phyloP scores from a whole-genome alignment of 92 coral and sea anemone species.

The Isaurus tuberculatus region DNA sequence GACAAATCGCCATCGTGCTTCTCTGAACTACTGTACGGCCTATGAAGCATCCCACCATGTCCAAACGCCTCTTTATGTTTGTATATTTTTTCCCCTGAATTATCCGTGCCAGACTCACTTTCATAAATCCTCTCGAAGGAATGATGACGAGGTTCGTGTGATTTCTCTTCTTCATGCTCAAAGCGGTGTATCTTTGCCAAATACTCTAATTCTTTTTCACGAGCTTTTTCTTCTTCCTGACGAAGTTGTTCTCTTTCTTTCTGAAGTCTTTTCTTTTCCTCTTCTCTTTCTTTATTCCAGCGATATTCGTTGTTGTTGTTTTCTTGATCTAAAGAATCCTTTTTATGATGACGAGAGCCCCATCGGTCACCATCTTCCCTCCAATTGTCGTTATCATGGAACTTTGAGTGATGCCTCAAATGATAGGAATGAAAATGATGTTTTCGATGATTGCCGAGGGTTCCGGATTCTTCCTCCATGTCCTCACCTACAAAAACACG shows the following conservation, averaged over 20 bases:
- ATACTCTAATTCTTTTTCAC: constrained; percentile 30
- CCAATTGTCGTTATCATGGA: constrained; percentile 1
- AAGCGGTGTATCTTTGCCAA: constrained; percentile 37
- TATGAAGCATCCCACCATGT: background rate
- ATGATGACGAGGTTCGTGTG: background rate
- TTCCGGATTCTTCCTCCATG: constrained; percentile 15
- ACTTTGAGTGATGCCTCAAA: constrained; percentile 4
- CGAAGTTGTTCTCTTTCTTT: constrained; percentile 28
- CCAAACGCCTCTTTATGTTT: background rate
- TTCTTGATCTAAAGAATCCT: background rate
- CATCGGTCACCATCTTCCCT: background rate
- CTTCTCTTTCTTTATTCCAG: constrained; percentile 19
- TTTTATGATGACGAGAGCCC: constrained; percentile 15
- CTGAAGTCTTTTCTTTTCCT: constrained; percentile 16
- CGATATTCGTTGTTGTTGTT: background rate
- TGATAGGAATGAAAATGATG: background rate
- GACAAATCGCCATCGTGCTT: constrained; percentile 4
- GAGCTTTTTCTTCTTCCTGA: constrained; percentile 39
- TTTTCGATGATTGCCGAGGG: background rate
- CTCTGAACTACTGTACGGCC: background rate
- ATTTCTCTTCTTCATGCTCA: constrained; percentile 6
- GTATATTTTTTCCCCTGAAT: background rate
- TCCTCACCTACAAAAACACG: constrained; percentile 43
- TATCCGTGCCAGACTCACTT: background rate
- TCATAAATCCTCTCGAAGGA: background rate